Base-by-base conservation (phyloP, 2,888 invertebrate genomes). In the Mongoloraphidia duomilia region DNA sequence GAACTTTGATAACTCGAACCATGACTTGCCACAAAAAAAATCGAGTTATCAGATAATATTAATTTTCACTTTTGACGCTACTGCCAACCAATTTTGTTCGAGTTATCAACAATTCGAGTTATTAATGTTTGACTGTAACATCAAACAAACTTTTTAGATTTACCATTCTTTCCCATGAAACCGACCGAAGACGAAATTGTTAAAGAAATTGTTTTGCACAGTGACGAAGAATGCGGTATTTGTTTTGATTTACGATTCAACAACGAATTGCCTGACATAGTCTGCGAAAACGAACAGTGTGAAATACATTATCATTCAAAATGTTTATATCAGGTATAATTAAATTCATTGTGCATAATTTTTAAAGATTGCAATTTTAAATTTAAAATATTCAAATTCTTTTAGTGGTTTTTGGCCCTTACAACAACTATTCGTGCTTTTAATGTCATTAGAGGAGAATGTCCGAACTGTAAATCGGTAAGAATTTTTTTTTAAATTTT, bases 251-350 rank as follows among this genome's bases (percentile, higher is more conserved):
- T 60, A 11, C 56, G 63, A 17, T 56, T 67, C n/a, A 59, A 66
- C 43, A 64, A 61, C 2, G 61, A 65, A 52, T 54, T 69, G 36
- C 69, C 69, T 0, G 67, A 68, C 49, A 57, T 66, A 43, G 55
- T 63, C 41, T 71, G 70, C 56, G 59, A 59, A 41, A 67, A 67
- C 54, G 43, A 58, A 46, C 61, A 58, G 10, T 71, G 71, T 56
- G 63, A 62, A 46, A 60, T 63, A 36, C 55, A 56, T 44, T 71
- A 63, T 51, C 71, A 71, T 50, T 55, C 51, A 1, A 57, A 60
- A 13, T 71, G 71, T 56, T 58, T 71, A n/a, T 66, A 64, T 56
- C 64, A 69, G 60, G 67, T 69, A 58, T 57, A 50, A 50, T 45
- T 50, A 8, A 34, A n/a, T 40, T 46, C 12, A 41, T 14, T 46